Base-by-base conservation (phyloP, 2,888 invertebrate species). In the Orgyia antiqua region DNA sequence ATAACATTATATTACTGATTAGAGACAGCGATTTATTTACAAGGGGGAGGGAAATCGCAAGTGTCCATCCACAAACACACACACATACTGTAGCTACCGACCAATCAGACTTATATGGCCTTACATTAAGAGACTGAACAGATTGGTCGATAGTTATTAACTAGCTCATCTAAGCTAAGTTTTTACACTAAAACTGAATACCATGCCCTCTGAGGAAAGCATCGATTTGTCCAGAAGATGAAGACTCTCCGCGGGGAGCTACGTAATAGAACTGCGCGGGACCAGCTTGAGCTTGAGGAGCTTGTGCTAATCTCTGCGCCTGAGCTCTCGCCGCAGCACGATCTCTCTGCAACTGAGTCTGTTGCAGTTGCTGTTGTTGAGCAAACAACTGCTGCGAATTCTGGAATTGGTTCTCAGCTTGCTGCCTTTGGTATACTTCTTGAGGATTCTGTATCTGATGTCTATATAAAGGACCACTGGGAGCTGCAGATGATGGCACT, bases 161-260 rank as follows among this genome's bases (percentile, higher is more conserved):
- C 75, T 73, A 76, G 61, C 59, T 68, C 68, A 45, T 32, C 45
- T 45, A 40, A 31, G 20, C 44, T 44, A 54, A 49, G 46, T 58
- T 48, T 41, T 49, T 50, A 54, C 53, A 58, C 80, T 89, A 90
- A 69, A 88, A 89, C 65, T 89, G 89, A 58, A 91, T 89, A 64
- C 89, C 90, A 67, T 90, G 90, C 33, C 92, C 92, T 70, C 93
- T 88, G 40, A 94, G 88, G 79, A 94, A 94, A 33, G 93, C 92
- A 66, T 94, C 94, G 57, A 94, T 93, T 67, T 93, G 94, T 4
- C 93, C 92, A 20, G 89, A 84, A 24, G 91, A 89, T 17, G 62
- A 57, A 0, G 68, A 60, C 35, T 90, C 82, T 19, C 82, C 83
- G 29, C 82, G 76, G 0, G 89, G 89, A 17, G 89, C 88, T 17